Conservation (phyloP, 2,113 vertebrate genomes). For the Leucopsar rothschildi region DNA sequence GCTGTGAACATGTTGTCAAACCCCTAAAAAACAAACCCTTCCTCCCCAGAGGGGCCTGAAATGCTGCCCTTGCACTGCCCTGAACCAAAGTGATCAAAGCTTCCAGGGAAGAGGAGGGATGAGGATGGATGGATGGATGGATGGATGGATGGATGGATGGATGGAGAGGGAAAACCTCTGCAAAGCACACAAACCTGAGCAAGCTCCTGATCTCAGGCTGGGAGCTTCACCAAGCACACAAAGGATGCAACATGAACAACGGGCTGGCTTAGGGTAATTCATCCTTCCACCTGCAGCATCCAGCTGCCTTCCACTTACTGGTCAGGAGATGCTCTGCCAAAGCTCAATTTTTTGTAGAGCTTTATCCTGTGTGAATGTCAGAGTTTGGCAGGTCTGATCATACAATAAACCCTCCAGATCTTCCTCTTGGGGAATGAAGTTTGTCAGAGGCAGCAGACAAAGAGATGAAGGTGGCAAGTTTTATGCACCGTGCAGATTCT, state of each 20-base stretch:
- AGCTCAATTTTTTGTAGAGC: not conserved
- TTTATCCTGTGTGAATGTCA: not conserved
- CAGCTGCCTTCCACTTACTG: not conserved
- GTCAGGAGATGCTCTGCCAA: not conserved
- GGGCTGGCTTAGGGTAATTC: not conserved
- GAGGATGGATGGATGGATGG: not conserved
- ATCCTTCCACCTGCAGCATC: not conserved
- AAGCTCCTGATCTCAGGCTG: not conserved
- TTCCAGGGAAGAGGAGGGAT: not conserved
- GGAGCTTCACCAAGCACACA: not conserved
- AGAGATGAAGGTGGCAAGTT: not conserved
- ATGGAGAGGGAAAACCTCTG: not conserved
- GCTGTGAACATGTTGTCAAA: accelerated
- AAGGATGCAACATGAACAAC: not conserved
- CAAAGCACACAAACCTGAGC: not conserved
- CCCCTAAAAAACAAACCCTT: not conserved
- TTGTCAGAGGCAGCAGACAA: not conserved
- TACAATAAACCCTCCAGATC: not conserved
- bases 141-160: not conserved
- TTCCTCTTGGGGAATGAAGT: accelerated
- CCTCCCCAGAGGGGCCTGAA: not conserved
- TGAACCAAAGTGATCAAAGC: not conserved
- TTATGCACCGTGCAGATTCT: not conserved
- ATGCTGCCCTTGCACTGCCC: not conserved
- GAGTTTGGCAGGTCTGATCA: not conserved